phyloP scores from a whole-genome alignment of 53 echinoderm and acorn worm genomes.

The Temnopleurus reevesii region DNA sequence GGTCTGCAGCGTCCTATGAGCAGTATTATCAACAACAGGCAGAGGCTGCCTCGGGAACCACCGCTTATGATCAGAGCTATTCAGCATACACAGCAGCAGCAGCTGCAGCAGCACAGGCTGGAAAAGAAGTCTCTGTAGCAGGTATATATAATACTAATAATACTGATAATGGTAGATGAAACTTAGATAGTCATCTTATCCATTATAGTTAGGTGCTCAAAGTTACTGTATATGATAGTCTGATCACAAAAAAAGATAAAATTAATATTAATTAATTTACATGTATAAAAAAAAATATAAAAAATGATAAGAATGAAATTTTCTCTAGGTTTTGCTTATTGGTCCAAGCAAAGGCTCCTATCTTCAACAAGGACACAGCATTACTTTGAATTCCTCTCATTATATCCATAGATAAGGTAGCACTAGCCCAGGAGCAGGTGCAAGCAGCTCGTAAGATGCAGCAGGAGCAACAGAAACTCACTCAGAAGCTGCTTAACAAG shows the following conservation, averaged over 20 bases:
- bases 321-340: not conserved
- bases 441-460: conserved; percentile 79
- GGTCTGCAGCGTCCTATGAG: not conserved
- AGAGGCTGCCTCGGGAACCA: conserved; percentile 1
- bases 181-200: not conserved
- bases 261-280: not conserved
- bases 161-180: not conserved
- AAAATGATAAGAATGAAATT: not conserved
- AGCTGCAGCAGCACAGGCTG: not conserved
- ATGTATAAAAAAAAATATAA: not conserved
- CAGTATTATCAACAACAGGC: conserved; percentile 62
- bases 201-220: not conserved
- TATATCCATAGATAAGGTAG: conserved; percentile 70
- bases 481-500: conserved; percentile 67
- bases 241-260: not conserved
- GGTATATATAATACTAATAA: not conserved
- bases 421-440: conserved; percentile 86
- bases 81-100: conserved; percentile 20
- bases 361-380: not conserved
- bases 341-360: not conserved
- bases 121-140: conserved; percentile 12
- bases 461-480: conserved; percentile 71
- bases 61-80: conserved; percentile 47
- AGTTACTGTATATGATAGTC: not conserved
- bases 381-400: not conserved